phyloP scores from a whole-genome alignment of 2,113 vertebrate genomes.

The Indicator indicator region DNA sequence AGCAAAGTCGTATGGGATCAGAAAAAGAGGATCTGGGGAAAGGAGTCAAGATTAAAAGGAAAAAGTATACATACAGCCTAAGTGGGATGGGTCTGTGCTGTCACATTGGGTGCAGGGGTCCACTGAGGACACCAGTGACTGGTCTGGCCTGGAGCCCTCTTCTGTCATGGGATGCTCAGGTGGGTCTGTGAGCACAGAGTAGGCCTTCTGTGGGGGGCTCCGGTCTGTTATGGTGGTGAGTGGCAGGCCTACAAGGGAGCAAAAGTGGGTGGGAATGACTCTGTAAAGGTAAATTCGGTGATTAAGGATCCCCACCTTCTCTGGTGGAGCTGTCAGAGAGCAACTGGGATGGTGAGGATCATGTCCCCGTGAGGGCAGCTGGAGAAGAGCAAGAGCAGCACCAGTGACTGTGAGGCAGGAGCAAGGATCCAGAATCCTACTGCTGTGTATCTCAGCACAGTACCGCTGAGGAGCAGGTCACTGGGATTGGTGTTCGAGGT shows the following conservation, averaged over 20 bases:
- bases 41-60: accelerated
- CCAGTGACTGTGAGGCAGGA: accelerated
- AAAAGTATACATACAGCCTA: accelerated
- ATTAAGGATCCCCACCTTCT: accelerated
- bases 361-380: accelerated
- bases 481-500: accelerated
- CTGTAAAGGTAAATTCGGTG: not conserved
- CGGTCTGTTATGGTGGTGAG: not conserved
- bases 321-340: not conserved
- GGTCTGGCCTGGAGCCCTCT: no score
- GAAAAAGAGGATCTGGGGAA: not conserved
- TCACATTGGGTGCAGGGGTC: accelerated
- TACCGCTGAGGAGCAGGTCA: accelerated
- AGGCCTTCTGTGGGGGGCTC: not conserved
- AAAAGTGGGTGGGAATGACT: not conserved
- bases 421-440: accelerated
- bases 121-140: accelerated
- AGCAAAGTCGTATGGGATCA: accelerated
- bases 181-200: accelerated
- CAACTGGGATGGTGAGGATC: not conserved
- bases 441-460: accelerated
- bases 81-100: accelerated
- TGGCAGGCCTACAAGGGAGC: not conserved
- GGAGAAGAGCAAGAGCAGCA: not conserved
- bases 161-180: accelerated